Evolutionary conservation across 1,140 invertebrate genomes (phyloP).

Genomic region (Listronotus bonariensis): DNA sequence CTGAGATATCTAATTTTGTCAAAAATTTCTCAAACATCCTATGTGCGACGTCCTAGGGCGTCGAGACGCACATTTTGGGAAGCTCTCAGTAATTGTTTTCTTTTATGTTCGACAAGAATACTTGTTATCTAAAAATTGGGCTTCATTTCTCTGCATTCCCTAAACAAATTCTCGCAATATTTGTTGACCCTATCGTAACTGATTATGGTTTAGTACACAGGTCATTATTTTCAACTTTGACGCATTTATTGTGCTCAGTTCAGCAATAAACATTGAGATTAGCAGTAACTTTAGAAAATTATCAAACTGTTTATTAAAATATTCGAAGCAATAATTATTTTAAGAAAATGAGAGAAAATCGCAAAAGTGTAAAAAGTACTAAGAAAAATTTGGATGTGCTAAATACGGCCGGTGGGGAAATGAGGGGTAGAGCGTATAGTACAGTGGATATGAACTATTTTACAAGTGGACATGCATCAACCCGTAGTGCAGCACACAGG

Average conservation of each 20-base stretch:
- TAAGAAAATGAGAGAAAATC: slow-evolving; percentile 8
- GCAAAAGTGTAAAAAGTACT: neutral
- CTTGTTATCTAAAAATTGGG: no score
- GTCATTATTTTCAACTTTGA: slow-evolving; percentile 8
- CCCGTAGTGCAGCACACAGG: slow-evolving; percentile 23
- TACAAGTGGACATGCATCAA: slow-evolving; percentile 22
- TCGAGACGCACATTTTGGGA: no score
- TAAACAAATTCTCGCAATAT: slow-evolving; percentile 11
- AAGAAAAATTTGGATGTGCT: slow-evolving; percentile 11
- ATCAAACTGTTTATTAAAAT: neutral
- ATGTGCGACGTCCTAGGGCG: no score
- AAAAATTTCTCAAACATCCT: no score
- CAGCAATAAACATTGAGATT: neutral
- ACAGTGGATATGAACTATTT: slow-evolving; percentile 34
- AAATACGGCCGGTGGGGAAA: slow-evolving; percentile 13
- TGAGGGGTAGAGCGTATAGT: slow-evolving; percentile 25
- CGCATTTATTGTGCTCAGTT: neutral
- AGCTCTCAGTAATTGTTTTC: no score
- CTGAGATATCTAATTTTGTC: no score
- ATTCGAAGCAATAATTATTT: neutral
- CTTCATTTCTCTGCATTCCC: neutral
- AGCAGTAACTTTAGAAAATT: neutral
- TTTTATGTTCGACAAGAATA: no score
- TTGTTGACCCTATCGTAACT: slow-evolving; percentile 2
- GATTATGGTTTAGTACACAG: neutral